These are phyloP conservation scores for Adelphocoris suturalis DNA, from an alignment of 2,888 invertebrate species.

Conservation along the genomic window DNA sequence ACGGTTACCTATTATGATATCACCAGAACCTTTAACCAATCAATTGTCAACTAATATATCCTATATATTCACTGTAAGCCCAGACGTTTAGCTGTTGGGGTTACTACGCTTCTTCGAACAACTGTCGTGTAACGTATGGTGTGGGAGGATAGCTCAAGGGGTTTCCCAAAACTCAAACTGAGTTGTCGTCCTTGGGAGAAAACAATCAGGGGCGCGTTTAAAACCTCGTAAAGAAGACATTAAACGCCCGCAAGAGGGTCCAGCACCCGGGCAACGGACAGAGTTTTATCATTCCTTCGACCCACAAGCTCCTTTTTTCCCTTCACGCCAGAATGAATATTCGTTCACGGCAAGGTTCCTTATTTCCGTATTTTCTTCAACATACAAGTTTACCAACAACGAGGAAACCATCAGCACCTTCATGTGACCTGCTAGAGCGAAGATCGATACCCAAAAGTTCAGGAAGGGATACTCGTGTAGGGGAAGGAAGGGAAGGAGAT, in stretches of 20 bases:
- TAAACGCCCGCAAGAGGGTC: constrained; percentile 30
- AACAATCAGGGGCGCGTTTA: constrained; percentile 66
- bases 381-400: too few relatives aligned
- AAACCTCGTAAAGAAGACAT: constrained; percentile 66
- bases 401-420: too few relatives aligned
- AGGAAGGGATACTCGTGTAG: too few relatives aligned
- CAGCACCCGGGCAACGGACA: background rate
- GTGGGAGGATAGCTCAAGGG: background rate
- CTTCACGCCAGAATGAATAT: background rate
- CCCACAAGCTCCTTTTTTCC: background rate
- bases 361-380: too few relatives aligned
- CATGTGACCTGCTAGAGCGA: too few relatives aligned
- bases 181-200: constrained; percentile 54
- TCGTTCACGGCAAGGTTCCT: background rate
- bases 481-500: too few relatives aligned
- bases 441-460: too few relatives aligned
- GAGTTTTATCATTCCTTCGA: constrained; percentile 50
- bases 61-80: background rate
- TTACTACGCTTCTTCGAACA: background rate
- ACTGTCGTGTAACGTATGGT: background rate
- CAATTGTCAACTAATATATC: too few relatives aligned
- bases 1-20: too few relatives aligned
- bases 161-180: background rate
- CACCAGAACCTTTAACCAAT: too few relatives aligned
- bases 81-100: constrained; percentile 3